These are phyloP conservation scores for Aromia moschata DNA, from an alignment of 2,888 invertebrate genomes.

Conservation along the genomic window DNA sequence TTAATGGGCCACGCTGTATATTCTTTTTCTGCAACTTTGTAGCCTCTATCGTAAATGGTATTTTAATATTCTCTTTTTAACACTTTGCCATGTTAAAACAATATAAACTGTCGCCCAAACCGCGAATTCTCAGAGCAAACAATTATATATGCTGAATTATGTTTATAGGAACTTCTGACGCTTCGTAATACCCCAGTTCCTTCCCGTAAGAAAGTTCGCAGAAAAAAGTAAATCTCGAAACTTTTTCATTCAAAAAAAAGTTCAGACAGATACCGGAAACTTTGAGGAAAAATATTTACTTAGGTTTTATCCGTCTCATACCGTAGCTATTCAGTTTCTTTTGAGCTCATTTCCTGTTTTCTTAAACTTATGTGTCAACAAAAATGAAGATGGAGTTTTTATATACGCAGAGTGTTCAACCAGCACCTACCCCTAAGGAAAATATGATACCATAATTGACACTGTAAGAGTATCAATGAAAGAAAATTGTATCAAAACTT, in stretches of 20 bases:
- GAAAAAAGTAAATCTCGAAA: not conserved
- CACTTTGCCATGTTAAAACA: not conserved
- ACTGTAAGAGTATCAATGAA: not conserved
- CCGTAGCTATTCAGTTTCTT: not conserved
- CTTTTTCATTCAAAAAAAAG: conserved; percentile 1
- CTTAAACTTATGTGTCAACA: not conserved
- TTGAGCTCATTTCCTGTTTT: not conserved
- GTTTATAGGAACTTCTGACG: not conserved
- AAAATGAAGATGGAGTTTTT: not conserved
- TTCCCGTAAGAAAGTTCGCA: not conserved
- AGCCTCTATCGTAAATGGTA: too few relatives aligned
- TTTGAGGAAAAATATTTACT: not conserved
- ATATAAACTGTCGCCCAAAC: not conserved
- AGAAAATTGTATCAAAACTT: not conserved
- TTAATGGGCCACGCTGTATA: too few relatives aligned
- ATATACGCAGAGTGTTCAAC: not conserved
- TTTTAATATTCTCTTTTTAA: too few relatives aligned
- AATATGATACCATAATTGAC: not conserved
- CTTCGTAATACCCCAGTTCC: not conserved
- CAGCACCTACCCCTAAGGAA: too few relatives aligned
- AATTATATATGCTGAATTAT: not conserved
- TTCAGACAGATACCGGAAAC: conserved; percentile 2
- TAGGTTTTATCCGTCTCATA: not conserved
- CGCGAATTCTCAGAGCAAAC: not conserved
- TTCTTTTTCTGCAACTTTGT: too few relatives aligned